These are phyloP conservation scores for Ariolimax columbianus DNA, from an alignment of 2,888 invertebrate genomes.

Conservation along the genomic window DNA sequence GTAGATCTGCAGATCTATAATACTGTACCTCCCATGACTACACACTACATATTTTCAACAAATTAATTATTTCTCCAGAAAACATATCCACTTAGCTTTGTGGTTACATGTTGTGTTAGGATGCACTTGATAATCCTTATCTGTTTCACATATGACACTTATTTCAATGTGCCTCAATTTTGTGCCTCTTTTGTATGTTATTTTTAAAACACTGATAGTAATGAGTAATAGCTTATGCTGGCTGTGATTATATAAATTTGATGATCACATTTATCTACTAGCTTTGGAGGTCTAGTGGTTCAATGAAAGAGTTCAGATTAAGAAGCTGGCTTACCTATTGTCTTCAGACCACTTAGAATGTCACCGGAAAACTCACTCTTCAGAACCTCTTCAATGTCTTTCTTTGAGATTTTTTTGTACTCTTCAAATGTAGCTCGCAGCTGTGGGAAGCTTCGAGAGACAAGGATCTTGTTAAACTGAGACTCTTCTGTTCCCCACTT, in stretches of 20 bases:
- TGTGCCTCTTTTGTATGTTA: no score
- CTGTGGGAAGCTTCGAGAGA: conserved; percentile 84
- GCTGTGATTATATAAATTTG: background rate
- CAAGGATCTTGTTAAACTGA: conserved; percentile 76
- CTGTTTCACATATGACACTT: no score
- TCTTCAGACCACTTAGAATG: conserved; percentile 74
- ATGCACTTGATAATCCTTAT: no score
- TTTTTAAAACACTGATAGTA: no score
- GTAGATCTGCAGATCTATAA: no score
- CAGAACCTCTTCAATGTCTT: conserved; percentile 76
- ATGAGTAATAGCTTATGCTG: background rate
- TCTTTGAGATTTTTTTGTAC: conserved; percentile 89
- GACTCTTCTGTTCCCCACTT: conserved; percentile 79
- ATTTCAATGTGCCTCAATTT: no score
- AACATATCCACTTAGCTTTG: no score
- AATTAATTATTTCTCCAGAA: no score
- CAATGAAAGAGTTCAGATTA: background rate
- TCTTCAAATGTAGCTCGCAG: conserved; percentile 86
- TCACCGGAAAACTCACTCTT: conserved; percentile 78
- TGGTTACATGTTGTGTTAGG: no score
- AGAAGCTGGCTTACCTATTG: conserved; percentile 70
- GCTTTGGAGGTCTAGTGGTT: background rate
- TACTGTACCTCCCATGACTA: no score
- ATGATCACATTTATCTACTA: background rate
- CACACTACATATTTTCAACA: no score